phyloP scores from a whole-genome alignment of 2,113 vertebrate species.

The Otis tarda region DNA sequence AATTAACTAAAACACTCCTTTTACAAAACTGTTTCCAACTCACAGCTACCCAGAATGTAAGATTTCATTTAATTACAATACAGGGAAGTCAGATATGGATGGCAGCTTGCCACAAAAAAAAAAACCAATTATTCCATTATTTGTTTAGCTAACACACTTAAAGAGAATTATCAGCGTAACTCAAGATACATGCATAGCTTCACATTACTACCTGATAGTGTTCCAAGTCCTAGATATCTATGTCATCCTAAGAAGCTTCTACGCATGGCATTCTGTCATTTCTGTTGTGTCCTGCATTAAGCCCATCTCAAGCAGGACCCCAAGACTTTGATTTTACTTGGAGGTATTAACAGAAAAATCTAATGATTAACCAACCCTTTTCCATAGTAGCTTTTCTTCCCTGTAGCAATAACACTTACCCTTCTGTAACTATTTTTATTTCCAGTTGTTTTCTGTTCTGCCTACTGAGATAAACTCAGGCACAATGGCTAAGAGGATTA shows the following conservation, averaged over 20 bases:
- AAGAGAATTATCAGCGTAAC: background rate
- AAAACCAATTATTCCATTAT: background rate
- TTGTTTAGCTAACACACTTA: background rate
- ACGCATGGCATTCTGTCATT: background rate
- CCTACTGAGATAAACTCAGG: background rate
- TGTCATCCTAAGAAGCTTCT: background rate
- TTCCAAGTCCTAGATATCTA: background rate
- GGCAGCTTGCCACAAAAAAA: background rate
- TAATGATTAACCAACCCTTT: constrained; percentile 15
- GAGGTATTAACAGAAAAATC: background rate
- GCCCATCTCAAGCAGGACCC: background rate
- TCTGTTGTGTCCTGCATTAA: background rate
- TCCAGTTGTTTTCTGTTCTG: background rate
- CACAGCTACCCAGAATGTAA: background rate
- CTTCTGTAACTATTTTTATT: background rate
- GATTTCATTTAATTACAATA: constrained; percentile 12
- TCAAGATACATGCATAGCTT: background rate
- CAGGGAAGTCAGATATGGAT: background rate
- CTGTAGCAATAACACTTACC: background rate
- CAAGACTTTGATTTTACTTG: constrained; percentile 24
- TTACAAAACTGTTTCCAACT: background rate
- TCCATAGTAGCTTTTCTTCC: background rate
- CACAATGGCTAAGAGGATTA: background rate
- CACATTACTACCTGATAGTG: background rate
- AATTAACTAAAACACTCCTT: constrained; percentile 25